Evolutionary conservation across 2,113 vertebrate species (phyloP).

Genomic region (Spea bombifrons): DNA sequence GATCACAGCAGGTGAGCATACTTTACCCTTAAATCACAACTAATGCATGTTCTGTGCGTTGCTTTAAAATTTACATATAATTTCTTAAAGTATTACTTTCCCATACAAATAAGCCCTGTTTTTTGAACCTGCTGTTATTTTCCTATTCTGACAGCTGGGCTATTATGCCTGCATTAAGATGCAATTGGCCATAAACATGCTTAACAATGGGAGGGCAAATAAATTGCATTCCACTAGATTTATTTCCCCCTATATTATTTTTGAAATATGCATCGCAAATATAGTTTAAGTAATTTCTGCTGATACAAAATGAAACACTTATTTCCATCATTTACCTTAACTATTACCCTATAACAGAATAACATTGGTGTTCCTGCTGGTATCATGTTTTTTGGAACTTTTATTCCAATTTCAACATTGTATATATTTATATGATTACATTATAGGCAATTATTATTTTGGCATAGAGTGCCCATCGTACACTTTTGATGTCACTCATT

Average conservation of each 20-base stretch:
- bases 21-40: no score
- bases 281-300: no score
- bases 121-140: conserved; percentile 16
- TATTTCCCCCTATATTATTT: neutral
- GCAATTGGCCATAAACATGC: conserved; percentile 8
- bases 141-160: conserved; percentile 10
- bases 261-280: neutral
- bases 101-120: conserved; percentile 13
- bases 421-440: neutral
- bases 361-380: neutral
- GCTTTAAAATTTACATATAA: neutral
- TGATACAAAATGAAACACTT: no score
- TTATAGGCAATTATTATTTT: no score
- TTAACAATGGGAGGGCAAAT: neutral
- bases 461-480: neutral
- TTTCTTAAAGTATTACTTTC: neutral
- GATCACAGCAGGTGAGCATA: no score
- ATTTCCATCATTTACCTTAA: no score
- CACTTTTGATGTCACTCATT: neutral
- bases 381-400: neutral
- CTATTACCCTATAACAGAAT: no score
- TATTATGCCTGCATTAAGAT: conserved; percentile 24
- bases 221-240: neutral
- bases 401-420: neutral
- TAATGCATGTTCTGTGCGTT: neutral